These are phyloP conservation scores for Spinus pinus DNA, from an alignment of 2,797 vertebrate genomes.

Conservation along the genomic window DNA sequence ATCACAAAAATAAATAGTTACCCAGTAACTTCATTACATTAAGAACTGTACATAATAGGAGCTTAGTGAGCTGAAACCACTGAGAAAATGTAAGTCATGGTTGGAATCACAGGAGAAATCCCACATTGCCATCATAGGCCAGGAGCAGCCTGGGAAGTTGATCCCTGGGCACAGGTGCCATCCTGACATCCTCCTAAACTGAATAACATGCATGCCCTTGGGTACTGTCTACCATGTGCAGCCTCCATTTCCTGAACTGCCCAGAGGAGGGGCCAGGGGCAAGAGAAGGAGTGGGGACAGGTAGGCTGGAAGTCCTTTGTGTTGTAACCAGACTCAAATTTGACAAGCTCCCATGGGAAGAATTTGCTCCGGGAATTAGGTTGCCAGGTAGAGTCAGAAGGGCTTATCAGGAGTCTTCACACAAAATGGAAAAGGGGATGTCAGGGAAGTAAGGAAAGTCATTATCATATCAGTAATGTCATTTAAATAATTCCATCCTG, in stretches of 20 bases:
- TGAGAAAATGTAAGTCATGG: not conserved
- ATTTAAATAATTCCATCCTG: not conserved
- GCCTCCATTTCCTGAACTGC: not conserved
- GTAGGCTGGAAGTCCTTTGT: not conserved
- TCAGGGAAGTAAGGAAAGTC: not conserved
- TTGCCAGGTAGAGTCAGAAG: not conserved
- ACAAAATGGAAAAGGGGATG: not conserved
- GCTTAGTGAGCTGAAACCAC: not conserved
- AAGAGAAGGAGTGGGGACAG: not conserved
- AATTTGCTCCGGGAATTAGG: not conserved
- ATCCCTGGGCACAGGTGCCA: not conserved
- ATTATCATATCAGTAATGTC: not conserved
- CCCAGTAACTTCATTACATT: not conserved
- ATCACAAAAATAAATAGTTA: slow-evolving; percentile 26
- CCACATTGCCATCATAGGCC: not conserved
- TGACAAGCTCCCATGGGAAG: rapidly evolving
- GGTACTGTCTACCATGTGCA: not conserved
- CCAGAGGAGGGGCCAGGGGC: not conserved
- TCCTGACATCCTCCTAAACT: not conserved
- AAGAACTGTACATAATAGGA: not conserved
- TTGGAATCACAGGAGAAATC: not conserved
- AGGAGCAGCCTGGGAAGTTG: not conserved
- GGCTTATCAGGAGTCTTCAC: not conserved
- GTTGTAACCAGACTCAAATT: not conserved
- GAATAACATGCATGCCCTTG: not conserved